phyloP scores from a whole-genome alignment of 2,888 invertebrate species.

The Dryocosmus kuriphilus region DNA sequence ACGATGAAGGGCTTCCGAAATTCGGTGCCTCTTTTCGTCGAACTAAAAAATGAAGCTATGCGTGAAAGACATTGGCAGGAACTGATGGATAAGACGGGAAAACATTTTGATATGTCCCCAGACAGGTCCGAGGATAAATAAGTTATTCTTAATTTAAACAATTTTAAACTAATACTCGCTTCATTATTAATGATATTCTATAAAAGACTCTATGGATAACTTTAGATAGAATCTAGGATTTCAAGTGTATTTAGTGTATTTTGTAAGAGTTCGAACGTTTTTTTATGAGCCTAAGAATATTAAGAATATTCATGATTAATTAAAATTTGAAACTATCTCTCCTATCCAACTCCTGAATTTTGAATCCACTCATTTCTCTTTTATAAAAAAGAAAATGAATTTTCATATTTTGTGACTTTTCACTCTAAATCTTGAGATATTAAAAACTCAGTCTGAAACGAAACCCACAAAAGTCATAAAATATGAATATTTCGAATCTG shows the following conservation, averaged over 20 bases:
- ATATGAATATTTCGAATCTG: neutral
- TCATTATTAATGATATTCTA: constrained; percentile 3
- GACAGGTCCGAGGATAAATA: constrained; percentile 77
- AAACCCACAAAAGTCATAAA: neutral
- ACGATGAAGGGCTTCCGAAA: constrained; percentile 93
- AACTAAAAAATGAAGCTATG: constrained; percentile 93
- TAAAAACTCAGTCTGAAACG: too few relatives aligned
- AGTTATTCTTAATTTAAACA: constrained; percentile 16
- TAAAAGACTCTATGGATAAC: constrained; percentile 2
- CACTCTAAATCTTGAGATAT: neutral
- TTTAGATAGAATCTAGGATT: neutral
- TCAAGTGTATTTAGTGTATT: too few relatives aligned
- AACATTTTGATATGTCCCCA: constrained; percentile 90
- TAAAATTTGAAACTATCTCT: too few relatives aligned
- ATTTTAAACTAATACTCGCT: neutral
- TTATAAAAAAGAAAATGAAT: neutral
- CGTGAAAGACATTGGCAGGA: constrained; percentile 94
- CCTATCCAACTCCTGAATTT: neutral
- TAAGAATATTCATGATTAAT: too few relatives aligned
- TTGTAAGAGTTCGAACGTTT: too few relatives aligned
- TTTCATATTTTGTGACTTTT: constrained; percentile 19
- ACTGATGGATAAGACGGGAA: constrained; percentile 91
- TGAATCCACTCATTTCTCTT: neutral
- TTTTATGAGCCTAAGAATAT: too few relatives aligned
- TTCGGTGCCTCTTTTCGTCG: constrained; percentile 92